phyloP scores from a whole-genome alignment of 1,140 invertebrate genomes.

The Holotrichia oblita region DNA sequence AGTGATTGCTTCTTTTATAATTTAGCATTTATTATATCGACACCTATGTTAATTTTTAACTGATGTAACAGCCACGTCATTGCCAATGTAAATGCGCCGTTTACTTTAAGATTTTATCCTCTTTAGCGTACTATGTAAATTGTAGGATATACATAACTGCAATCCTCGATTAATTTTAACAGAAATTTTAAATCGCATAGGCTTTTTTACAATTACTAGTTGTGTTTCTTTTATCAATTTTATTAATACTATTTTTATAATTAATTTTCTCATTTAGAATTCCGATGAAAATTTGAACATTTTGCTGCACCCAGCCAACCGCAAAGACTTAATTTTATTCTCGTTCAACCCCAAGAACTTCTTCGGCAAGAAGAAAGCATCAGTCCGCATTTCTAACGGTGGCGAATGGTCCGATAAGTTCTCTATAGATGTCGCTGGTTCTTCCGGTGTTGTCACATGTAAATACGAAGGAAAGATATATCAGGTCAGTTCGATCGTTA shows the following conservation, averaged over 20 bases:
- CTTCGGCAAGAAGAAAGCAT: constrained; percentile 92
- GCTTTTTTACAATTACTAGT: no score
- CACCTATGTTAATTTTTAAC: no score
- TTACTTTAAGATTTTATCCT: no score
- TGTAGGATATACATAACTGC: no score
- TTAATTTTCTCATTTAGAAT: constrained; percentile 53
- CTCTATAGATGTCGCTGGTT: constrained; percentile 95
- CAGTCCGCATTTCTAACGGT: constrained; percentile 84
- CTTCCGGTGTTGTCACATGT: constrained; percentile 88
- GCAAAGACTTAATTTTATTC: constrained; percentile 87
- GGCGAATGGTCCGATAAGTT: constrained; percentile 98
- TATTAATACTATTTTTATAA: no score
- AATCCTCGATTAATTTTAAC: no score
- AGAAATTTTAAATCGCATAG: no score
- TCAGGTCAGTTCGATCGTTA: constrained; percentile 64
- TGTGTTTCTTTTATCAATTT: background rate
- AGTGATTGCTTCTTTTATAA: no score
- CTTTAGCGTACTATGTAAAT: no score
- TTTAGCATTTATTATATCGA: no score
- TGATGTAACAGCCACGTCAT: no score
- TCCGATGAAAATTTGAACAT: constrained; percentile 75
- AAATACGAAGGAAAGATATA: constrained; percentile 75
- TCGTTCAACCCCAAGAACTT: constrained; percentile 91
- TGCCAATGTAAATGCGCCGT: no score
- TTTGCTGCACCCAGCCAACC: constrained; percentile 82